Percentiles rank a stretch among this genome's conserved stretches.
Evolutionary conservation across 1,140 invertebrate genomes (phyloP).

Genomic region (Samia ricini): DNA sequence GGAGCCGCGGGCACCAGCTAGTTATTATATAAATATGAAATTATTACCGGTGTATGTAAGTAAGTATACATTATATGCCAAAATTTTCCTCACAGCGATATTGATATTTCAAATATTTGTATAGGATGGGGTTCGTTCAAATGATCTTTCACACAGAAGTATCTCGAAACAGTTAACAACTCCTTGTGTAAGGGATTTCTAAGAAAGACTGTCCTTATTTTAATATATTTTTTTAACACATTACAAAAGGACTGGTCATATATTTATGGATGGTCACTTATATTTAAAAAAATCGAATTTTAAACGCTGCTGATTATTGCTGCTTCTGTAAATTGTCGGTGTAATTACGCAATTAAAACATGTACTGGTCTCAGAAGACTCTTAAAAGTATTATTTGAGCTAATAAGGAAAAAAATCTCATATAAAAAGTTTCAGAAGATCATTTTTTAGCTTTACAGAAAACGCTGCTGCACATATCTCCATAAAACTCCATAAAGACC

Average conservation of each 20-base stretch:
- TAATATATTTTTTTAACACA: not conserved
- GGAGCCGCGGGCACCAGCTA: too few species aligned
- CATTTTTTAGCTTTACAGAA: too few species aligned
- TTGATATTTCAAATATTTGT: conserved; percentile 50
- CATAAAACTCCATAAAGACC: too few species aligned
- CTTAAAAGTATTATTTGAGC: too few species aligned
- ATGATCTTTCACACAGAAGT: not conserved
- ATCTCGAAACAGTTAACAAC: not conserved
- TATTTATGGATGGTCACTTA: not conserved
- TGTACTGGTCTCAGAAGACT: too few species aligned
- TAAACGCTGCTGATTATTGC: too few species aligned
- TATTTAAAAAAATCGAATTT: too few species aligned
- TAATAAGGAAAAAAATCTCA: too few species aligned
- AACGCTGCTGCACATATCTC: too few species aligned
- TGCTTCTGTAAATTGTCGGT: too few species aligned
- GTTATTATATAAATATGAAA: conserved; percentile 6
- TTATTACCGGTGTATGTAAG: conserved; percentile 1
- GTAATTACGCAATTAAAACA: too few species aligned
- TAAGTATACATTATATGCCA: conserved; percentile 20
- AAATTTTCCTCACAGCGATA: conserved; percentile 35
- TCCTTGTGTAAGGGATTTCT: not conserved
- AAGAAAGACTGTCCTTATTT: not conserved
- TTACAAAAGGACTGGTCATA: not conserved
- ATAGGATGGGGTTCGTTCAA: conserved; percentile 32
- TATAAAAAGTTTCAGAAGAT: too few species aligned